phyloP scores from a whole-genome alignment of 2,113 vertebrate genomes.

The Diphyllodes magnificus region DNA sequence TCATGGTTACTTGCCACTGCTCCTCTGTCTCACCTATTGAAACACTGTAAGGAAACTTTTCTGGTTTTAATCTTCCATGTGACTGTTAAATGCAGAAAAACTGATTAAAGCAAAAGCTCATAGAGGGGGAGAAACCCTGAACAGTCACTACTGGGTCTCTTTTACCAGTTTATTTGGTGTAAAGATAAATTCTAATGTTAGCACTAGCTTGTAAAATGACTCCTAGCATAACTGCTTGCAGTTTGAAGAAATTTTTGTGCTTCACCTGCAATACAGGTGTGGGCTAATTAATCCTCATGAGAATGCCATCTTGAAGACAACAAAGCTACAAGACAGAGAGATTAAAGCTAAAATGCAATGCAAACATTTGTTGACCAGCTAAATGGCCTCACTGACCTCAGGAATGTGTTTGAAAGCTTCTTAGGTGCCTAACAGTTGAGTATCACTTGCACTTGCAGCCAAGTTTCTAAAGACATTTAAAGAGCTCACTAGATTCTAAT shows the following conservation, averaged over 20 bases:
- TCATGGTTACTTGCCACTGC: neutral
- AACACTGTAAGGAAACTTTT: neutral
- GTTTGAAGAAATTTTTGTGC: neutral
- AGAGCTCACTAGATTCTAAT: neutral
- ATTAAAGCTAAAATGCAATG: neutral
- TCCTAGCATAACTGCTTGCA: neutral
- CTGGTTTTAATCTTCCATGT: neutral
- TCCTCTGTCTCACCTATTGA: neutral
- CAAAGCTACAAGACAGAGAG: neutral
- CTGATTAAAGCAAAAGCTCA: neutral
- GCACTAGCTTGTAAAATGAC: neutral
- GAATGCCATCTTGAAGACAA: neutral
- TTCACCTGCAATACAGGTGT: fast-evolving
- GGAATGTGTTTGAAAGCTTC: neutral
- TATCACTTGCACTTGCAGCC: neutral
- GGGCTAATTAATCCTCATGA: neutral
- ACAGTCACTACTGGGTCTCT: neutral
- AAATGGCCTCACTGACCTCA: neutral
- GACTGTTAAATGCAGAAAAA: neutral
- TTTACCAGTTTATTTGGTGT: neutral
- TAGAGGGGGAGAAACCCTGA: neutral
- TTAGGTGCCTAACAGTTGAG: neutral
- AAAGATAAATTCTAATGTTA: neutral
- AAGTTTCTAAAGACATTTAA: neutral
- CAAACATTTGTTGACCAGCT: neutral